Conservation (phyloP, 1,140 invertebrate species). For the Papilio polyxenes region DNA sequence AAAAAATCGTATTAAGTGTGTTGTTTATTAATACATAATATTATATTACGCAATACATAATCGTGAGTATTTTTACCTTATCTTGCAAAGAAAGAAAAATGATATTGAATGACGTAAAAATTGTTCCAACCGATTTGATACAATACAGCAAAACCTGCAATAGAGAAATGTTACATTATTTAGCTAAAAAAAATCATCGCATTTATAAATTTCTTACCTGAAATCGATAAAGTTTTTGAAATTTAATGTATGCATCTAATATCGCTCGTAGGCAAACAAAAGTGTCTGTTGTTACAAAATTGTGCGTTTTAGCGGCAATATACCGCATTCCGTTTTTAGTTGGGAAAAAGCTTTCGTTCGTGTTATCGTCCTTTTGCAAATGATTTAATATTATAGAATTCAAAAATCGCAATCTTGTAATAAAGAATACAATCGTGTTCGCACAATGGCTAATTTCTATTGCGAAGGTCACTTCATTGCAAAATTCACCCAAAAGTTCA, state of each 20-base stretch:
- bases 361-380: slow-evolving; percentile 32
- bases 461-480: slow-evolving; percentile 42
- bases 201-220: slow-evolving; percentile 41
- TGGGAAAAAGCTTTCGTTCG: slow-evolving; percentile 34
- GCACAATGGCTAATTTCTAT: slow-evolving; percentile 55
- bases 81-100: slow-evolving; percentile 49
- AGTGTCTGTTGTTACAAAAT: slow-evolving; percentile 49
- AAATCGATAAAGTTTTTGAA: slow-evolving; percentile 49
- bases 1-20: neutral
- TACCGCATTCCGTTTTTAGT: slow-evolving; percentile 45
- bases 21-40: neutral
- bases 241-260: slow-evolving; percentile 51
- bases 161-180: neutral
- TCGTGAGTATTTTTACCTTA: slow-evolving; percentile 46
- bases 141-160: slow-evolving; percentile 55
- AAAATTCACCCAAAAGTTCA: slow-evolving; percentile 42
- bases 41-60: slow-evolving; percentile 38
- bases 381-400: slow-evolving; percentile 59
- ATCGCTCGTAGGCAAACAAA: slow-evolving; percentile 56
- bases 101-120: slow-evolving; percentile 51
- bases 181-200: neutral
- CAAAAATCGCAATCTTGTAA: slow-evolving; percentile 53
- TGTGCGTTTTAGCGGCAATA: slow-evolving; percentile 48
- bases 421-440: slow-evolving; percentile 57
- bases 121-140: slow-evolving; percentile 46